A percentile compares a stretch with the other conserved stretches of the same genome.
These are phyloP conservation scores for Xylophagus ater DNA, from an alignment of 2,888 invertebrate species.

Conservation along the genomic window DNA sequence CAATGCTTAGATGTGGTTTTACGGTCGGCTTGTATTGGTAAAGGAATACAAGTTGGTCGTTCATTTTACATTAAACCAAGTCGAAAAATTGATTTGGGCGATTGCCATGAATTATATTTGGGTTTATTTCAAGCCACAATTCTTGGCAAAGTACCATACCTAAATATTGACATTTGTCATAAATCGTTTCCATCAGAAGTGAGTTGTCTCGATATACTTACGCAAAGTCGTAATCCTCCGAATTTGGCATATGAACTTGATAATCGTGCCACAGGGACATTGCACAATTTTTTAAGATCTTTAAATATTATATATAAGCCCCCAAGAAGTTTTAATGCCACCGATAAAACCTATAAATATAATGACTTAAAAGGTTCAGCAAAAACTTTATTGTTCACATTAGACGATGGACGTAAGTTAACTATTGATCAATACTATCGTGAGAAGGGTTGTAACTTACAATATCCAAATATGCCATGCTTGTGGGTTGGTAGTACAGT, in stretches of 20 bases:
- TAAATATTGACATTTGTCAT: slow-evolving; percentile 86
- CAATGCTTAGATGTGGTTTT: slow-evolving; percentile 58
- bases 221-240: slow-evolving; percentile 23
- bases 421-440: slow-evolving; percentile 38
- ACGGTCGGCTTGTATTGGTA: slow-evolving; percentile 40
- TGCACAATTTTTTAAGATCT: slow-evolving; percentile 23
- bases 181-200: slow-evolving; percentile 61
- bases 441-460: slow-evolving; percentile 30
- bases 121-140: slow-evolving; percentile 89
- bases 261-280: neutral
- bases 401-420: slow-evolving; percentile 24
- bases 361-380: slow-evolving; percentile 29
- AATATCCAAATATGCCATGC: slow-evolving; percentile 64
- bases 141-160: slow-evolving; percentile 73
- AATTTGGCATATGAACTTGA: slow-evolving; percentile 1
- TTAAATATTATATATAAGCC: slow-evolving; percentile 29
- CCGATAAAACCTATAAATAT: slow-evolving; percentile 25
- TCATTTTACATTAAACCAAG: slow-evolving; percentile 60
- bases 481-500: slow-evolving; percentile 65
- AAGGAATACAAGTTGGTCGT: slow-evolving; percentile 38
- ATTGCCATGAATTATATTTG: slow-evolving; percentile 82
- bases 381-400: slow-evolving; percentile 30
- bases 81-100: slow-evolving; percentile 45
- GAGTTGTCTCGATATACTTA: slow-evolving; percentile 40
- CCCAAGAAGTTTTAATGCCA: slow-evolving; percentile 23